Base-by-base conservation (phyloP, 2,797 vertebrate genomes). In the Aeoliscus strigatus region DNA sequence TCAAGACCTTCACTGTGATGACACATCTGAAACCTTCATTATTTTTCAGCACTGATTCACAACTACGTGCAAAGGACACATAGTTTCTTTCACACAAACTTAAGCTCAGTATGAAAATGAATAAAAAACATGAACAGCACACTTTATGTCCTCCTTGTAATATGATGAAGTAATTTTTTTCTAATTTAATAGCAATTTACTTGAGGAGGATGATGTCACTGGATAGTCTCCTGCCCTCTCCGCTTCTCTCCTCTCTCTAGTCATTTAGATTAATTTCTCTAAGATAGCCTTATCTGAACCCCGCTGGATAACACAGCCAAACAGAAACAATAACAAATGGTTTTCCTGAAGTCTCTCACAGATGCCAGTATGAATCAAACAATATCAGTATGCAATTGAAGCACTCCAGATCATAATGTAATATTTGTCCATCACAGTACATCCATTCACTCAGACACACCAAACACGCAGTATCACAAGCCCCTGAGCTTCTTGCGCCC, bases 361-460 rank as follows among this genome's bases (percentile, higher is more conserved):
- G 67, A 70, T 66, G 72, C 54, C 66, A 73, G 46, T 51, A 58
- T 60, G 48, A 81, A 71, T 77, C 64, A 79, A 59, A 73, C 62
- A 26, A 60, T 59, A 75, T 73, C 71, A 72, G 51, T 60, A 63
- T 68, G 71, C 60, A 56, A 76, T 69, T 60, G 62, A 75, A 80
- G 70, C 57, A 56, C 61, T 33, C 51, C 10, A 25, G 47, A 72
- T 16, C 23, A 72, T 73, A 74, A 77, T 52, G 54, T 49, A 51
- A 66, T 75, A 72, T 74, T 70, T 64, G 54, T 70, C 76, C 69
- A 38, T 25, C 27, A 37, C 39, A 51, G 58, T 54, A 66, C 57
- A 64, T 58, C 28, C 49, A 48, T 48, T 61, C 60, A 60, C 57
- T 59, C 30, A 51, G 31, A 60, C 46, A 51, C 48, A 46, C 30